phyloP scores from a whole-genome alignment of 1,140 invertebrate species.

The Callitettix versicolor region DNA sequence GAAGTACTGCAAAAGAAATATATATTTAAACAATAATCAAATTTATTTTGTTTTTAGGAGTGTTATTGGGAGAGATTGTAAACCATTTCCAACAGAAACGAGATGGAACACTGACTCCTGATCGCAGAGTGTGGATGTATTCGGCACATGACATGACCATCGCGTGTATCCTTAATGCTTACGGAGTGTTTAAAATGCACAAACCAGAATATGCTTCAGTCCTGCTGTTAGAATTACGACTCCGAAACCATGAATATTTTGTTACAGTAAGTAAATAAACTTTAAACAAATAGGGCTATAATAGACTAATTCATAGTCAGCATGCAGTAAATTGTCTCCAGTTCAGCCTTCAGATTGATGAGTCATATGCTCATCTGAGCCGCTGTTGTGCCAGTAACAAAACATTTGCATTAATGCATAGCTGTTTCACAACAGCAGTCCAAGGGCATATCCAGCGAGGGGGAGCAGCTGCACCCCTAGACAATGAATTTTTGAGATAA shows the following conservation, averaged over 20 bases:
- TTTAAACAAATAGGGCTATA: slow-evolving; percentile 3
- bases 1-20: no score
- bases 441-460: slow-evolving; percentile 6
- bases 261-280: slow-evolving; percentile 32
- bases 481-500: no score
- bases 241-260: slow-evolving; percentile 29
- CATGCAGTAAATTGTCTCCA: slow-evolving; percentile 2
- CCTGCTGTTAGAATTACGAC: slow-evolving; percentile 41
- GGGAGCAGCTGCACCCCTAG: no score
- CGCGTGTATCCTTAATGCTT: slow-evolving; percentile 56
- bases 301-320: background rate
- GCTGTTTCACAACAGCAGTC: background rate
- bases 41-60: slow-evolving; percentile 42
- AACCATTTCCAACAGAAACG: slow-evolving; percentile 42
- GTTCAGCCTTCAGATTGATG: background rate
- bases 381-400: background rate
- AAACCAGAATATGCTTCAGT: slow-evolving; percentile 67
- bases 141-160: slow-evolving; percentile 77
- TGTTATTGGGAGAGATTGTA: slow-evolving; percentile 53
- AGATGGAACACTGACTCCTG: slow-evolving; percentile 32
- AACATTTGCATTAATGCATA: background rate
- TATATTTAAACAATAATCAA: no score
- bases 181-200: slow-evolving; percentile 59
- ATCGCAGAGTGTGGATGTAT: slow-evolving; percentile 58
- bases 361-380: background rate